Evolutionary conservation across 1,140 invertebrate species (phyloP).

Genomic region (Aradophagus sp.): DNA sequence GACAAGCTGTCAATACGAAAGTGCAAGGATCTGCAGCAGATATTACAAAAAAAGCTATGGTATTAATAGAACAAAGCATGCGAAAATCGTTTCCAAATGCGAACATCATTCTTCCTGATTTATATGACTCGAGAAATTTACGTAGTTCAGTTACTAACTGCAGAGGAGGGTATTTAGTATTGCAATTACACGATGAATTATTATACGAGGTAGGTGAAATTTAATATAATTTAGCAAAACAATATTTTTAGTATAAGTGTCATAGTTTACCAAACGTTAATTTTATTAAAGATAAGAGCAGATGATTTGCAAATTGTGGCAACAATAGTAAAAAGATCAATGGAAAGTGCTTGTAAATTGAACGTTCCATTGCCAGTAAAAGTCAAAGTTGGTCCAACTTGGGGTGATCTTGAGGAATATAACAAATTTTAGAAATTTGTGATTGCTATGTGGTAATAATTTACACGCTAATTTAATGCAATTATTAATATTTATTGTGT

Average conservation of each 20-base stretch:
- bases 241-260: no score
- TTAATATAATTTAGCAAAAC: constrained; percentile 40
- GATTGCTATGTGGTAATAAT: no score
- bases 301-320: constrained; percentile 79
- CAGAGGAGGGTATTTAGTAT: constrained; percentile 80
- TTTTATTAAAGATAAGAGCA: constrained; percentile 64
- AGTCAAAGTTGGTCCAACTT: constrained; percentile 85
- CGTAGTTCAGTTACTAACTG: constrained; percentile 61
- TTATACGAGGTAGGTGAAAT: constrained; percentile 95
- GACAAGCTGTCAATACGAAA: constrained; percentile 95
- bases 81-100: constrained; percentile 61
- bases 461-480: no score
- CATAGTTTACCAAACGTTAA: no score
- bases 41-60: constrained; percentile 93
- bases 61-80: constrained; percentile 81
- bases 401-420: constrained; percentile 82
- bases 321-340: constrained; percentile 81
- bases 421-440: constrained; percentile 47
- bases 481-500: constrained; percentile 26
- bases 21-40: constrained; percentile 98
- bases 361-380: constrained; percentile 90
- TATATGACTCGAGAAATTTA: constrained; percentile 58
- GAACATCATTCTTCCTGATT: constrained; percentile 61
- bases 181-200: constrained; percentile 97
- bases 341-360: constrained; percentile 86